phyloP scores from a whole-genome alignment of 2,797 vertebrate species.

The Sus cebifrons region DNA sequence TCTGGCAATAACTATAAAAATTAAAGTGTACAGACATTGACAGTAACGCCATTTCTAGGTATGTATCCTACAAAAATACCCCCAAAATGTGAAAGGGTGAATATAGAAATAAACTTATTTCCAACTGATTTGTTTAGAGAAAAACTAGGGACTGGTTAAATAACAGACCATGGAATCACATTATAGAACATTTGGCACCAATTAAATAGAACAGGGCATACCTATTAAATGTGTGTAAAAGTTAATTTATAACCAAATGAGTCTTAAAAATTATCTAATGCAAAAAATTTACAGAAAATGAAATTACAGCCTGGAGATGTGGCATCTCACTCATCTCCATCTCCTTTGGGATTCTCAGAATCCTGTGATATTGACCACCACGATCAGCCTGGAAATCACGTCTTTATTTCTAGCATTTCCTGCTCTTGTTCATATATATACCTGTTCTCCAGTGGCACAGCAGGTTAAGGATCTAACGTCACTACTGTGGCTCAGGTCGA shows the following conservation, averaged over 20 bases:
- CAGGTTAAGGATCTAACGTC: no score
- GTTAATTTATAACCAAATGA: background rate
- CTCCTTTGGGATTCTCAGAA: background rate
- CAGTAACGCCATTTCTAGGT: background rate
- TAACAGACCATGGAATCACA: background rate
- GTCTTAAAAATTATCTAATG: background rate
- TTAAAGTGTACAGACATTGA: background rate
- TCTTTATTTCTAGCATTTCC: background rate
- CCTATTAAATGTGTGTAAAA: background rate
- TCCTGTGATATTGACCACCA: background rate
- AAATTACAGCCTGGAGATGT: background rate
- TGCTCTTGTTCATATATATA: background rate
- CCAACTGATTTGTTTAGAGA: background rate
- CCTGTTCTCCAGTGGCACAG: background rate
- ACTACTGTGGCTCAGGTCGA: no score
- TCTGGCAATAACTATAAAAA: background rate
- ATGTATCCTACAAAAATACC: background rate
- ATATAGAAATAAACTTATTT: background rate
- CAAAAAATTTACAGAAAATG: background rate
- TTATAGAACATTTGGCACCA: background rate
- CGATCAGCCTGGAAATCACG: background rate
- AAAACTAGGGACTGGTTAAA: background rate
- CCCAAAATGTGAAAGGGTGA: background rate
- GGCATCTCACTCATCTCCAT: background rate
- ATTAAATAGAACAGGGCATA: background rate